Evolutionary conservation across 2,888 invertebrate species (phyloP).

Genomic region (Hypomecis atomaria): DNA sequence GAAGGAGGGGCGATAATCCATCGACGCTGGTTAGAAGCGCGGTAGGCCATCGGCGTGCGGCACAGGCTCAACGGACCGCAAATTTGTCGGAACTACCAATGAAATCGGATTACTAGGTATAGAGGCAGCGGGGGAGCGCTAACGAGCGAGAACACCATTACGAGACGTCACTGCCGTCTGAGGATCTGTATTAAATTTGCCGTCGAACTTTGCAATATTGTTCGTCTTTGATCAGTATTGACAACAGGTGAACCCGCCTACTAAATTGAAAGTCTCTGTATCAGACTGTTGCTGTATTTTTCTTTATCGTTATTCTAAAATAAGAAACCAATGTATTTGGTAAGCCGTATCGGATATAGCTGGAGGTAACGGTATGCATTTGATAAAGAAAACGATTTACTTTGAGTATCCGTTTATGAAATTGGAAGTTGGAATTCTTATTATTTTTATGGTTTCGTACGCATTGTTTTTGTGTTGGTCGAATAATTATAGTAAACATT

Average conservation of each 20-base stretch:
- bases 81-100: constrained; percentile 79
- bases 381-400: constrained; percentile 21
- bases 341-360: constrained; percentile 14
- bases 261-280: constrained; percentile 33
- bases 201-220: constrained; percentile 52
- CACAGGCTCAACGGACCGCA: constrained; percentile 73
- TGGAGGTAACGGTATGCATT: constrained; percentile 8
- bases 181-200: constrained; percentile 59
- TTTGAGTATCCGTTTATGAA: background rate
- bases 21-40: constrained; percentile 55
- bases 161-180: constrained; percentile 51
- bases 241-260: constrained; percentile 31
- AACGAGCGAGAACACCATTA: constrained; percentile 75
- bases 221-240: constrained; percentile 33
- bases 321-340: constrained; percentile 16
- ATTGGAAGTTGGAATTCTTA: background rate
- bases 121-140: constrained; percentile 67
- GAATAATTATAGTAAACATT: constrained; percentile 58
- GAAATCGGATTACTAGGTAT: constrained; percentile 75
- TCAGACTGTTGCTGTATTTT: constrained; percentile 25
- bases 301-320: constrained; percentile 27
- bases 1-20: constrained; percentile 58
- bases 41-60: constrained; percentile 56
- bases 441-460: constrained; percentile 1
- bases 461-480: constrained; percentile 45